phyloP scores from a whole-genome alignment of 1,140 invertebrate genomes.

The Neotoxoptera formosana region DNA sequence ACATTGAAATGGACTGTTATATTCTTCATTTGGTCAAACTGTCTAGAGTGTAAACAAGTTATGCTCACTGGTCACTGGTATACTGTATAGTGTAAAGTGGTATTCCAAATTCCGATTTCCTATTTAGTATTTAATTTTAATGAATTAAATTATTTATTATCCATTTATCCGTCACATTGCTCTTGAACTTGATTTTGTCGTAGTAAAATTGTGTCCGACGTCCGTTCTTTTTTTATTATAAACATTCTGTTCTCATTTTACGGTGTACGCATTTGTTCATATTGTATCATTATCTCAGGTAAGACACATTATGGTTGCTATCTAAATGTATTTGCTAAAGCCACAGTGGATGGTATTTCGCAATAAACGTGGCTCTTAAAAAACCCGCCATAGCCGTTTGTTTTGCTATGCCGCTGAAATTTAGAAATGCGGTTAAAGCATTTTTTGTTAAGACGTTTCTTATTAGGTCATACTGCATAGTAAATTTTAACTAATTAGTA shows the following conservation, averaged over 20 bases:
- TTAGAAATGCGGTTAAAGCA: neutral
- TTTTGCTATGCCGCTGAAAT: too few relatives aligned
- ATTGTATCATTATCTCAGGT: conserved; percentile 20
- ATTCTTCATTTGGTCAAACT: neutral
- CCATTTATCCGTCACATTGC: neutral
- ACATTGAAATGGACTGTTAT: neutral
- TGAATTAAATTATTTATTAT: neutral
- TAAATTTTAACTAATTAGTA: neutral
- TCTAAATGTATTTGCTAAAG: neutral
- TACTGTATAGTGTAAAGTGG: neutral
- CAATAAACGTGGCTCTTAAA: conserved; percentile 24
- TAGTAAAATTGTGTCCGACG: neutral
- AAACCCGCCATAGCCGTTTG: conserved; percentile 1
- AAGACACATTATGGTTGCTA: neutral
- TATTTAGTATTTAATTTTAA: neutral
- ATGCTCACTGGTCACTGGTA: neutral
- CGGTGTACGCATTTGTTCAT: neutral
- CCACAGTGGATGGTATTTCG: neutral
- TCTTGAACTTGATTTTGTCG: neutral
- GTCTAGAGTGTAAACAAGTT: neutral
- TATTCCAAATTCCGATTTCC: neutral
- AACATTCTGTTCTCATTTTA: neutral
- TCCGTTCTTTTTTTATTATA: neutral
- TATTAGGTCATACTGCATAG: neutral
- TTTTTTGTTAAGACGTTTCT: neutral